Conservation (phyloP, 2,797 vertebrate species). For the Calcarius lapponicus region DNA sequence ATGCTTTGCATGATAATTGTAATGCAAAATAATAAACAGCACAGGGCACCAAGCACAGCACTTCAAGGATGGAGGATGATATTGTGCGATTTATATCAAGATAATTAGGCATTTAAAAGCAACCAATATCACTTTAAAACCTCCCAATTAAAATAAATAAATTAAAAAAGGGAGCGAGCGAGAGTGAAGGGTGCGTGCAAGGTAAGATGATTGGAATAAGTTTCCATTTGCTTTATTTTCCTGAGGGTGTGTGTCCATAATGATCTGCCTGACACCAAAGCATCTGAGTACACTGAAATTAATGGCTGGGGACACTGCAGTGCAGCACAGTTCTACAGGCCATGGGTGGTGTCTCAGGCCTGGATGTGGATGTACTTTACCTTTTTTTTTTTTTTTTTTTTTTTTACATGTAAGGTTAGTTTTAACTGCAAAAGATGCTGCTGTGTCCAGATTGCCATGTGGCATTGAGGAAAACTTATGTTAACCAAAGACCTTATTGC, state of each 20-base stretch:
- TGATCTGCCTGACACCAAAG: constrained; percentile 45
- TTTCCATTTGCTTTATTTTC: constrained; percentile 53
- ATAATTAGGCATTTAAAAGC: constrained; percentile 75
- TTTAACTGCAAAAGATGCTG: not conserved
- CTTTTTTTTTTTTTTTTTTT: not conserved
- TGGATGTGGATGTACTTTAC: not conserved
- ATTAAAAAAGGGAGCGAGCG: not conserved
- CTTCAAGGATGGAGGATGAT: constrained; percentile 63
- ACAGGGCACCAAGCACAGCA: constrained; percentile 36
- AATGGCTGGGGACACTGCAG: not conserved
- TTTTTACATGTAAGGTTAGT: not conserved
- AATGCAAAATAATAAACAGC: constrained; percentile 72
- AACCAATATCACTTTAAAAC: constrained; percentile 66
- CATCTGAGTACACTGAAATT: not conserved
- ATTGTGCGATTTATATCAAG: constrained; percentile 65
- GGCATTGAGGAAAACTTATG: not conserved
- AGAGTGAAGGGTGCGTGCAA: not conserved
- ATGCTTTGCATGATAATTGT: constrained; percentile 73
- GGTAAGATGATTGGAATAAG: constrained; percentile 64
- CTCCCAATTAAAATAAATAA: constrained; percentile 62
- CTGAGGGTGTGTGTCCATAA: not conserved
- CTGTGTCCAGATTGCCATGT: not conserved
- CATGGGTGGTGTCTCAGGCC: fast-evolving
- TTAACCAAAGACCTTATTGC: not conserved
- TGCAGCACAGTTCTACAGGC: not conserved